These are phyloP conservation scores for Diarsia rubi DNA, from an alignment of 2,888 invertebrate genomes.

Conservation along the genomic window DNA sequence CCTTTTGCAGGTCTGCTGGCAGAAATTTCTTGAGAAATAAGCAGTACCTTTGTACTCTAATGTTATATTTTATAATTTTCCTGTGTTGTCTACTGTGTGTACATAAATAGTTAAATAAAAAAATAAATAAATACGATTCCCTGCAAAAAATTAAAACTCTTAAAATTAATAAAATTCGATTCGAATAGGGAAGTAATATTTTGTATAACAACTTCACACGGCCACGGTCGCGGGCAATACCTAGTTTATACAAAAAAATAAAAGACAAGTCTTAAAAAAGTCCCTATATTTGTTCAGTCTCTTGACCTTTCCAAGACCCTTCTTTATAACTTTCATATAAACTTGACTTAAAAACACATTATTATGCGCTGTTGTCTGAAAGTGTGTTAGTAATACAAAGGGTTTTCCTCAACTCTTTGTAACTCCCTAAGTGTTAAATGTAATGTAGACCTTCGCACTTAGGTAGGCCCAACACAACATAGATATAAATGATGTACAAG, in stretches of 20 bases:
- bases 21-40: too few relatives aligned
- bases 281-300: neutral
- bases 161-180: too few relatives aligned
- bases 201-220: too few relatives aligned
- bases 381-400: conserved; percentile 26
- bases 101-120: too few relatives aligned
- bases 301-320: neutral
- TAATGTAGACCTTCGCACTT: conserved; percentile 30
- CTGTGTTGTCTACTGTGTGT: too few relatives aligned
- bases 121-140: too few relatives aligned
- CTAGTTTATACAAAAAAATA: neutral
- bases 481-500: neutral
- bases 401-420: conserved; percentile 4
- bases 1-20: too few relatives aligned
- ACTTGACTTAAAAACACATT: conserved; percentile 14
- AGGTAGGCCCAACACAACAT: conserved; percentile 2
- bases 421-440: conserved; percentile 16
- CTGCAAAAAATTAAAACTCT: too few relatives aligned
- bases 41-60: too few relatives aligned
- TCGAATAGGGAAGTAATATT: too few relatives aligned
- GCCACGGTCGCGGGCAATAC: too few relatives aligned
- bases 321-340: conserved; percentile 12
- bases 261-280: neutral
- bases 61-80: too few relatives aligned
- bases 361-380: conserved; percentile 12